These are phyloP conservation scores for Andrena chrysosceles DNA, from an alignment of 2,888 invertebrate genomes.

Conservation along the genomic window DNA sequence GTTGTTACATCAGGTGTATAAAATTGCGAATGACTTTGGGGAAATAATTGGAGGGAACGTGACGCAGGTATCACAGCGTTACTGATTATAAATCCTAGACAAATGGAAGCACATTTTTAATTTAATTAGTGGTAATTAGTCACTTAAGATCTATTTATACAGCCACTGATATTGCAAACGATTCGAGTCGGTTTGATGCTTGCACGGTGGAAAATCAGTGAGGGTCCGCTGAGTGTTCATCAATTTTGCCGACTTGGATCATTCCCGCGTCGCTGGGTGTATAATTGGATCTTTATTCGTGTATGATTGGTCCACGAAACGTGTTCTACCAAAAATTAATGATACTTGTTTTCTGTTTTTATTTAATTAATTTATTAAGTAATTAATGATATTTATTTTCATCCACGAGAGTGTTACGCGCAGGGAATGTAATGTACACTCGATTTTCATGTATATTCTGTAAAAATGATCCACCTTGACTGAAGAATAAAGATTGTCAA, in stretches of 20 bases:
- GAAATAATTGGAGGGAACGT: neutral
- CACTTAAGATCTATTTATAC: no score
- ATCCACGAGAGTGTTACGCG: neutral
- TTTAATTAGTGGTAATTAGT: neutral
- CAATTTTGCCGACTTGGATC: no score
- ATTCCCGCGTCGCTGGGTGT: no score
- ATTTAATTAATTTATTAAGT: no score
- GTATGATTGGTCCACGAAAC: neutral
- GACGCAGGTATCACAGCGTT: neutral
- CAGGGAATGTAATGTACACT: neutral
- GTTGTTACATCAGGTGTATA: neutral
- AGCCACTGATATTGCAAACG: no score
- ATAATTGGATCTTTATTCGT: neutral
- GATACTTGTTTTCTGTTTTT: no score
- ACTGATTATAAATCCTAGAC: neutral
- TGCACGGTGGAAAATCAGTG: no score
- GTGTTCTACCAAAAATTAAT: slow-evolving; percentile 37
- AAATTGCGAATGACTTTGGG: neutral
- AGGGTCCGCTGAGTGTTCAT: no score
- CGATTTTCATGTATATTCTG: slow-evolving; percentile 23
- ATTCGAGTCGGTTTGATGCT: no score
- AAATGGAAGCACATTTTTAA: neutral
- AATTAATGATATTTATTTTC: slow-evolving; percentile 10
- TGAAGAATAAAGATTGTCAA: slow-evolving; percentile 31
- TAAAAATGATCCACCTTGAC: slow-evolving; percentile 6